Conservation (phyloP, 2,888 invertebrate genomes). For the Nasonovia ribisnigri region DNA sequence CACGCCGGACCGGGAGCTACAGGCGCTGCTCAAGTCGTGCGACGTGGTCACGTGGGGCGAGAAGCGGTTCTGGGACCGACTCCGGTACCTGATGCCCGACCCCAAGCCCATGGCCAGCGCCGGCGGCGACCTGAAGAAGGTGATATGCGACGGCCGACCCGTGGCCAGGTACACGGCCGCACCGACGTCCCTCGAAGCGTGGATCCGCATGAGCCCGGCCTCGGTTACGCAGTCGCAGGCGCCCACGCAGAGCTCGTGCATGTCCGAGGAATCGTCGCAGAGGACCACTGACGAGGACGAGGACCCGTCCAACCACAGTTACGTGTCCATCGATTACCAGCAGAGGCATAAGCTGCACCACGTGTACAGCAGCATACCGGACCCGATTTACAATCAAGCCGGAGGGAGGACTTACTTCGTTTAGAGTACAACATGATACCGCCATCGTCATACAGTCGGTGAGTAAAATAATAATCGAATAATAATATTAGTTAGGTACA, state of each 20-base stretch:
- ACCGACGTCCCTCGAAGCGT: conserved; percentile 75
- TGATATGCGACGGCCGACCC: conserved; percentile 75
- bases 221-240: conserved; percentile 67
- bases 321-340: conserved; percentile 76
- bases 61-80: conserved; percentile 87
- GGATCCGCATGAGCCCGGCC: conserved; percentile 75
- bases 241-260: conserved; percentile 68
- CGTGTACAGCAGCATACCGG: conserved; percentile 69
- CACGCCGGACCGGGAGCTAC: conserved; percentile 78
- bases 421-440: conserved; percentile 61
- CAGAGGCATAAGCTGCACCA: conserved; percentile 68
- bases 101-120: conserved; percentile 71
- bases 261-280: conserved; percentile 70
- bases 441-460: not conserved
- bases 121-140: conserved; percentile 71
- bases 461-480: conserved; percentile 3
- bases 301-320: conserved; percentile 77
- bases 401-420: conserved; percentile 69
- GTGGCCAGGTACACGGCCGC: conserved; percentile 78
- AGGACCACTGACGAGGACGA: conserved; percentile 75
- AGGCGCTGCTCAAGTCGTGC: conserved; percentile 78
- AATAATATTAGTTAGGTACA: not conserved
- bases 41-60: conserved; percentile 77
- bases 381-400: conserved; percentile 68
- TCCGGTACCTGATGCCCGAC: conserved; percentile 83